Evolutionary conservation across 2,888 invertebrate genomes (phyloP), one percentile per base, ranked within the genome.

Genomic region (Amphipyra tragopoginis): DNA sequence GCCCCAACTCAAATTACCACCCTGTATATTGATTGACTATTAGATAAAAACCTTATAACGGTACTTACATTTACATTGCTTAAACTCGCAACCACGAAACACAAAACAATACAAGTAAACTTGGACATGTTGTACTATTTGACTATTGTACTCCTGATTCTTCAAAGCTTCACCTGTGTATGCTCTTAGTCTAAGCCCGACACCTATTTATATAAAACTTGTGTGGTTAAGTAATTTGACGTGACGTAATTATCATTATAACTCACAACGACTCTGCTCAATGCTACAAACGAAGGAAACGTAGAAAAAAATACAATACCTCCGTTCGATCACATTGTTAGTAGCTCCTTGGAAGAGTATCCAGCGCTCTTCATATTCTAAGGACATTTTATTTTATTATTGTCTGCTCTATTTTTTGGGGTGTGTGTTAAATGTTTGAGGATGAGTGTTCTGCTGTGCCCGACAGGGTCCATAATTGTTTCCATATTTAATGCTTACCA

Each of bases 231-330:
- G 52, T 72, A 52, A 52, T 60, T 65, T 44, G 36, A 59, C 36
- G 66, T 26, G 10, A 50, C 49, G 59, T 74, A 74, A 74, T 74
- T 74, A 77, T 61, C 63, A 74, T 64, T 54, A 74, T 54, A 63
- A 47, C 68, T 61, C 42, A n/a, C n/a, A 33, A 43, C 54, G 36
- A 34, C 40, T 49, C 36, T 14, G 44, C 44, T 69, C 63, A 75
- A 69, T 75, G 70, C 42, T 56, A 61, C 42, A 60, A 52, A 39
- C 8, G 13, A 36, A 66, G 56, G 51, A 64, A 75, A 47, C 45
- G 33, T 42, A 39, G 21, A 29, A 55, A 64, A 71, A 52, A 6
- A 21, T 21, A 54, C 21, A 34, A 9, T 10, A 7, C 53, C 43
- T 54, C 53, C 63, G 56, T 71, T 57, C 2, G 15, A 40, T 44